Evolutionary conservation across 2,113 vertebrate species (phyloP), one percentile per base, ranked within the genome.

Genomic region (Dromaius novaehollandiae): DNA sequence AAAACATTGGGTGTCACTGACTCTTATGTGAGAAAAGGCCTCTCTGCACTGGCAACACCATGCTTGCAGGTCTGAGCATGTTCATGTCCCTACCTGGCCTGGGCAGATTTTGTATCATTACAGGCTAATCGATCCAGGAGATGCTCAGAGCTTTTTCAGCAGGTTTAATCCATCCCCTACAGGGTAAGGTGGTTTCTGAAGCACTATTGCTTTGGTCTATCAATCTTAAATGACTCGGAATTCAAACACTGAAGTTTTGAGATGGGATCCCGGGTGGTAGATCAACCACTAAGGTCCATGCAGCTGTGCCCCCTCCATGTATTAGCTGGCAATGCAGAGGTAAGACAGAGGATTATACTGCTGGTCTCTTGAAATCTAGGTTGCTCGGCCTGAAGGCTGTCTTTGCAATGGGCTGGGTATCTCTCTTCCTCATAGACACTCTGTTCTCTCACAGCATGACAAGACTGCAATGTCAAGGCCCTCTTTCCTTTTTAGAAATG

Each of bases 361-460:
- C 25, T 56, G n/a, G 8, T 61, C 61, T 79, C 60, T 53, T 13
- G 18, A 63, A 82, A 60, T 6, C 0, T 0, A 36, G 70, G 9
- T 61, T 48, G 11, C 26, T 61, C 48, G 44, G 13, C 34, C 1
- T 0, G 60, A 61, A 68, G 30, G 28, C 9, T 28, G 40, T 16
- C 38, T 82, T 48, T 80, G 69, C 36, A 75, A 44, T 9, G 16
- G 56, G 11, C 28, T 73, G 65, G 34, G 13, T 2, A 1, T 15
- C 8, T 36, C 24, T 71, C 21, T 42, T 36, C 28, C 61, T 79
- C 68, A 25, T 48, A 63, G 53, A 34, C 14, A 9, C 26, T 42
- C 13, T 8, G 46, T 44, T 83, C 60, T 88, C 0, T 0, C 4
- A 2, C 21, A 32, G 16, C 2, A 1, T 65, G 53, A 44, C 53